These are phyloP conservation scores for Dioctria rufipes DNA, from an alignment of 2,888 invertebrate genomes.

Conservation along the genomic window DNA sequence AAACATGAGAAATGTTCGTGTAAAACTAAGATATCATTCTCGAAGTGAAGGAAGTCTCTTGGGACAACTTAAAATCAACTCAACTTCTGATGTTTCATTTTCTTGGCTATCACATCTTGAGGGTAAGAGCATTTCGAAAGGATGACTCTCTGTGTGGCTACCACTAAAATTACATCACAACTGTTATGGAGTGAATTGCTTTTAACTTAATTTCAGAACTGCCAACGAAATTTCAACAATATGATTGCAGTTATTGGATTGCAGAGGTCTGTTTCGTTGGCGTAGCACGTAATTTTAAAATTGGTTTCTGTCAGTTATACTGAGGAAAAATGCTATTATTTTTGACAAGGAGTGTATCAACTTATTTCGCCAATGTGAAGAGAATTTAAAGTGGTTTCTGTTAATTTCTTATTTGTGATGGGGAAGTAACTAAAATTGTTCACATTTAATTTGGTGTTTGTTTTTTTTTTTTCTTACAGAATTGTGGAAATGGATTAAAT, in stretches of 20 bases:
- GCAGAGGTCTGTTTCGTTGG: not conserved
- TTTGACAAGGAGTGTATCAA: not conserved
- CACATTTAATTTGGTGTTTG: no score
- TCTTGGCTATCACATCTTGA: not conserved
- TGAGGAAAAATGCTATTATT: not conserved
- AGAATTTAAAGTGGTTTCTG: not conserved
- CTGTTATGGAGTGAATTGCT: not conserved
- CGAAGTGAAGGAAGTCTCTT: not conserved
- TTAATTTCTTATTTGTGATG: no score
- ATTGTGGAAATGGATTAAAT: no score
- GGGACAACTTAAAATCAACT: not conserved
- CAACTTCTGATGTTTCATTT: not conserved
- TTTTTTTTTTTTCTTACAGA: no score
- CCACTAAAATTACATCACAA: not conserved
- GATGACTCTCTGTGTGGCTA: not conserved
- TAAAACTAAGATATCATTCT: not conserved
- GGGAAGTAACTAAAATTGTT: no score
- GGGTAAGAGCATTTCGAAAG: no score
- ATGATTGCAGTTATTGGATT: not conserved
- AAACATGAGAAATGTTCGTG: not conserved
- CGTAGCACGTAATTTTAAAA: not conserved
- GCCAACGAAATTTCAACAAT: not conserved
- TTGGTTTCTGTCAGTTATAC: not conserved
- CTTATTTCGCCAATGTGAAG: not conserved
- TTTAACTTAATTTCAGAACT: slow-evolving; percentile 1